Base-by-base conservation (phyloP, 2,888 invertebrate species). In the Polyommatus iphigenia region DNA sequence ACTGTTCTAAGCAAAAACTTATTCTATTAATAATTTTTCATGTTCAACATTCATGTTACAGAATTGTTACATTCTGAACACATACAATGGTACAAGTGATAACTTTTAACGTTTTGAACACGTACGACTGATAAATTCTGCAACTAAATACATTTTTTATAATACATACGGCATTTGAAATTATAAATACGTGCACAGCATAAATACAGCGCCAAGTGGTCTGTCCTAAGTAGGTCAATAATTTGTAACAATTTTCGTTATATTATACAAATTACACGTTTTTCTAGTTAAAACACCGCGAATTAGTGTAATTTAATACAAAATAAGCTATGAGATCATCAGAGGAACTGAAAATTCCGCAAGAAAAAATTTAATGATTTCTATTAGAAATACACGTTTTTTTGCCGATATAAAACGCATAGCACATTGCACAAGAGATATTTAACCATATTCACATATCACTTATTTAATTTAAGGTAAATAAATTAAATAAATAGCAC, bases 401-500 rank as follows among this genome's bases (percentile, higher is more conserved):
- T 72, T 72, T 13, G 18, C n/a, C 6, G 6, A 71, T 32, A 2
- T 54, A 50, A 46, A 71, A n/a, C 32, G 54, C 54, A 77, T 62
- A 80, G 72, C 67, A 71, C 79, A 78, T 46, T 50, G 71, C 50
- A 77, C 13, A 77, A 32, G 50, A 13, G 46, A 77, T 32, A 24
- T 18, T 29, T 20, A 77, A 77, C 46, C 72, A 73, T 41, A 46
- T 13, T 29, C 71, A 76, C 18, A 76, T 10, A 78, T 76, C 77
- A 77, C 78, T 62, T 54, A 62, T 71, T 6, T 6, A 50, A 50
- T n/a, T 24, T 20, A 75, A 78, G 29, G 24, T n/a, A 3, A n/a
- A 73, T 36, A 79, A 79, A 79, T 83, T 80, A 71, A 80, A 77
- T 78, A 81, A 79, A 81, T 78, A 78, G 76, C 79, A 82, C 78